A percentile compares a stretch with the other conserved stretches of the same genome.
phyloP scores from a whole-genome alignment of 92 coral and sea anemone genomes.

The Palythoa heliodiscus region DNA sequence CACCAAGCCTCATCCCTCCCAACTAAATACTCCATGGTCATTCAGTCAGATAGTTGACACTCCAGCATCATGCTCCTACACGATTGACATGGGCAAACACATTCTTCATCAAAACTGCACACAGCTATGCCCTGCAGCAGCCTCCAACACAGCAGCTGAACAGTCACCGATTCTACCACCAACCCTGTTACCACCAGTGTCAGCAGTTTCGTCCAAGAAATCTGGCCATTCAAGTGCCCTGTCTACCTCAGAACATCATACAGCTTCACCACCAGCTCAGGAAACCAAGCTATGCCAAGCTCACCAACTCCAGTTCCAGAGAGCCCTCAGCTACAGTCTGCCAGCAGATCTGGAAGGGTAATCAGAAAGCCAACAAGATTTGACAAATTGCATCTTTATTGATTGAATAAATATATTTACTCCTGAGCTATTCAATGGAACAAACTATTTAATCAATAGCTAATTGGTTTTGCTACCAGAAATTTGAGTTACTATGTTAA shows the following conservation, averaged over 20 bases:
- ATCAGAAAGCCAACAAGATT: too few species aligned
- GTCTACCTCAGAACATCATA: conserved; percentile 19
- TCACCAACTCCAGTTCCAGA: conserved; percentile 18
- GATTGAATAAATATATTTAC: background rate
- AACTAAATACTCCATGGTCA: conserved; percentile 39
- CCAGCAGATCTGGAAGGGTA: background rate
- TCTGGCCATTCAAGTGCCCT: conserved; percentile 24
- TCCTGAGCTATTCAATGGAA: conserved; percentile 8
- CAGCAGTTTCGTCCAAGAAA: conserved; percentile 20
- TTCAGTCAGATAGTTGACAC: conserved; percentile 42
- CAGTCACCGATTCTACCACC: conserved; percentile 23
- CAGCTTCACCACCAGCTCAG: conserved; percentile 23
- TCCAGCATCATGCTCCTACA: conserved; percentile 35
- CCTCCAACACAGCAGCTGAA: conserved; percentile 21
- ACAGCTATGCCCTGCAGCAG: conserved; percentile 40
- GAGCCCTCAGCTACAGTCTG: background rate
- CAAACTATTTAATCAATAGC: conserved; percentile 7
- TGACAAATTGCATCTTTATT: background rate
- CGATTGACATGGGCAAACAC: conserved; percentile 32
- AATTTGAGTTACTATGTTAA: background rate
- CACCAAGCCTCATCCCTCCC: conserved; percentile 39
- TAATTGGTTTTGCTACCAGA: conserved; percentile 7
- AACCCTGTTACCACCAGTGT: conserved; percentile 28
- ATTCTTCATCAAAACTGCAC: conserved; percentile 42
- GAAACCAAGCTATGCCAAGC: conserved; percentile 18